Evolutionary conservation across 2,113 vertebrate species (phyloP).

Genomic region (Oncorhynchus masou): DNA sequence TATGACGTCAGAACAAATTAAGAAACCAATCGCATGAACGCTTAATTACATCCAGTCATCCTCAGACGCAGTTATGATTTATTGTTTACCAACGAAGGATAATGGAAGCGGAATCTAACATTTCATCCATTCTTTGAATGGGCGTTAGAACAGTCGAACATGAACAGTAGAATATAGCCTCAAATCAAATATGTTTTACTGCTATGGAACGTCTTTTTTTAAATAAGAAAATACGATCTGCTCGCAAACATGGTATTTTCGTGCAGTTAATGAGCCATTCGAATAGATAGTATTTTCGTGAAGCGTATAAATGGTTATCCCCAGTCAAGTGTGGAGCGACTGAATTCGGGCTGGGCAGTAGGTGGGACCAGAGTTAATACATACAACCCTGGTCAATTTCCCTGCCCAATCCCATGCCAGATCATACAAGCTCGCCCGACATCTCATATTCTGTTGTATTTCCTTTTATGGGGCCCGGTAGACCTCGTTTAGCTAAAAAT

Average conservation of each 20-base stretch:
- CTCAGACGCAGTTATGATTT: background rate
- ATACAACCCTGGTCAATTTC: constrained; percentile 49
- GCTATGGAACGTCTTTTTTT: background rate
- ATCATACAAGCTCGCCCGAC: constrained; percentile 54
- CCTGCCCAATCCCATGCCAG: constrained; percentile 55
- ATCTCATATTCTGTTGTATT: constrained; percentile 57
- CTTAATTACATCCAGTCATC: constrained; percentile 21
- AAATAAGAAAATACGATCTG: background rate
- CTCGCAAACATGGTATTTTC: background rate
- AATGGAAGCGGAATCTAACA: background rate
- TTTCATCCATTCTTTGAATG: too few species aligned
- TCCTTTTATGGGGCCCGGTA: constrained; percentile 71
- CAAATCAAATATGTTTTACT: background rate
- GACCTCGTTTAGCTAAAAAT: constrained; percentile 71
- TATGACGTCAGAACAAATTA: constrained; percentile 41
- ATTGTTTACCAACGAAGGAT: background rate
- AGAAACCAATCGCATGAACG: constrained; percentile 38
- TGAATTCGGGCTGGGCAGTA: constrained; percentile 29
- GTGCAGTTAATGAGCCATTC: background rate
- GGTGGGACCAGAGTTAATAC: constrained; percentile 40
- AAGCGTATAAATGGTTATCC: background rate
- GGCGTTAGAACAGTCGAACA: too few species aligned
- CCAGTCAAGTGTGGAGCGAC: constrained; percentile 12
- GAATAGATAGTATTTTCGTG: background rate
- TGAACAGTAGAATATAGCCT: too few species aligned